Conservation (phyloP, 2,888 invertebrate genomes). For the Eupeodes latifasciatus region DNA sequence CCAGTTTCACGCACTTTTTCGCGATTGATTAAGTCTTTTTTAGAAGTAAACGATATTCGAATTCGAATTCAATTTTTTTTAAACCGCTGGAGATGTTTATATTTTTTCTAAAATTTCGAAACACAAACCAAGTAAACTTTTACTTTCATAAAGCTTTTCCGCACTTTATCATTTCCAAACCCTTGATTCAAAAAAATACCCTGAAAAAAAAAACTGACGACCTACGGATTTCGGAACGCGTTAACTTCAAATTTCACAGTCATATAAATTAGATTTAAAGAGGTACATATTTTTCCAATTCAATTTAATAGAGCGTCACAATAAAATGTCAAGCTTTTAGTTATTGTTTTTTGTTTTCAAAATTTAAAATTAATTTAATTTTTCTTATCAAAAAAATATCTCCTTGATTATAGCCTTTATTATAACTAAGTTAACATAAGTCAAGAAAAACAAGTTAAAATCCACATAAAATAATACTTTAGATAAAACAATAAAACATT, state of each 20-base stretch:
- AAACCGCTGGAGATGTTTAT: too few relatives aligned
- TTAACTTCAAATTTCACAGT: neutral
- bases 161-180: neutral
- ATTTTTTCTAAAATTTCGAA: too few relatives aligned
- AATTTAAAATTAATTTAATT: constrained; percentile 15
- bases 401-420: neutral
- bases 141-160: neutral
- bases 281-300: too few relatives aligned
- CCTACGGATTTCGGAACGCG: neutral
- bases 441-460: constrained; percentile 21
- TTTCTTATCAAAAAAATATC: neutral
- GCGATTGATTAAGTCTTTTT: too few relatives aligned
- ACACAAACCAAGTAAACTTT: too few relatives aligned
- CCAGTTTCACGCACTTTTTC: too few relatives aligned
- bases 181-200: neutral
- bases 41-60: too few relatives aligned
- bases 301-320: neutral
- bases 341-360: neutral
- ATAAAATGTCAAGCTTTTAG: neutral
- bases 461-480: constrained; percentile 32
- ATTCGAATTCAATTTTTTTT: too few relatives aligned
- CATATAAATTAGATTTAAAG: too few relatives aligned
- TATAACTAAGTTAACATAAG: neutral
- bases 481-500: constrained; percentile 14
- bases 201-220: too few relatives aligned